Conservation (phyloP, 2,113 vertebrate genomes). For the Phalacrocorax brasilianus region DNA sequence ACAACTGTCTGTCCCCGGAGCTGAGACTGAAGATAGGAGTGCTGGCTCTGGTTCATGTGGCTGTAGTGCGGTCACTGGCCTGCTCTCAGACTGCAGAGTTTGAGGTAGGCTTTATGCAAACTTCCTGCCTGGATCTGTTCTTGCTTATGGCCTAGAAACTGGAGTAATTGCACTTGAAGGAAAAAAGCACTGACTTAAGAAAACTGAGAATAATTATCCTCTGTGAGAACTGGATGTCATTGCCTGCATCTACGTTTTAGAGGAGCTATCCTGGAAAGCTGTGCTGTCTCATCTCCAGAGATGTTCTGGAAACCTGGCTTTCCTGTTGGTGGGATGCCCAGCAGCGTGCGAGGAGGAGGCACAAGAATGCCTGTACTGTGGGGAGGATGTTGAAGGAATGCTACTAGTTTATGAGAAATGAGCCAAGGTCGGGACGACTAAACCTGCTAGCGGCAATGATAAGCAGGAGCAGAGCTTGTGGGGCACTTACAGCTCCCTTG, state of each 20-base stretch:
- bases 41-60: accelerated
- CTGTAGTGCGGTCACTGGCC: neutral
- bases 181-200: neutral
- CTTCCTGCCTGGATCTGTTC: neutral
- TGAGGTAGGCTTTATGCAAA: neutral
- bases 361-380: neutral
- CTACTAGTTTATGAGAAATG: neutral
- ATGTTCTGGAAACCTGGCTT: accelerated
- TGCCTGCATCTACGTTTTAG: neutral
- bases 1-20: neutral
- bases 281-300: neutral
- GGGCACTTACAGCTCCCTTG: neutral
- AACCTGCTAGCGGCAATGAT: neutral
- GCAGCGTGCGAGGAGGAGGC: neutral
- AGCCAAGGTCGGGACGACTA: neutral
- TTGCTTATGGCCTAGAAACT: neutral
- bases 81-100: neutral
- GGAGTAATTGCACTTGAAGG: neutral
- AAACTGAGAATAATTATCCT: neutral
- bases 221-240: neutral
- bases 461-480: neutral
- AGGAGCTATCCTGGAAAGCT: neutral
- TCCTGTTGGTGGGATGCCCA: accelerated
- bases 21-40: neutral
- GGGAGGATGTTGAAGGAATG: neutral